Conservation (phyloP, 2,113 vertebrate species). For the Ranitomeya variabilis region DNA sequence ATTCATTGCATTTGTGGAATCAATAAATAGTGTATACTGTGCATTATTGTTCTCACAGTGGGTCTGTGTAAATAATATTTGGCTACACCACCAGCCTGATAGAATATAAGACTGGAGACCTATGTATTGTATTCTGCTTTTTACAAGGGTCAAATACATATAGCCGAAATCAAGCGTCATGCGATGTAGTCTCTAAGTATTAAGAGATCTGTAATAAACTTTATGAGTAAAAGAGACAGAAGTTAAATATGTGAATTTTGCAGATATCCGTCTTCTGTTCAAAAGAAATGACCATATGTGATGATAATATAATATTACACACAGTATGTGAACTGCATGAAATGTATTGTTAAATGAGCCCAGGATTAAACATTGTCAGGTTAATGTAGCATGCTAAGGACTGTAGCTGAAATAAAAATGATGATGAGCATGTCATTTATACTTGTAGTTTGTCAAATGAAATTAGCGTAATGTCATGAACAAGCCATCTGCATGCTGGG, state of each 20-base stretch:
- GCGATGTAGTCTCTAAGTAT: background rate
- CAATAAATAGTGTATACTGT: constrained; percentile 6
- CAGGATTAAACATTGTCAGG: constrained; percentile 77
- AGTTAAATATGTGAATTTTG: background rate
- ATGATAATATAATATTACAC: constrained; percentile 74
- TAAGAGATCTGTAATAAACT: background rate
- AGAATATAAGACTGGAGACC: background rate
- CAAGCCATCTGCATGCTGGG: constrained; percentile 21
- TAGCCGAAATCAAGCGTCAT: background rate
- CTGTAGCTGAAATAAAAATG: constrained; percentile 80
- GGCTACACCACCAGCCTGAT: background rate
- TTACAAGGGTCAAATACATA: background rate
- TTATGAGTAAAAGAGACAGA: background rate
- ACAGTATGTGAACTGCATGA: constrained; percentile 81
- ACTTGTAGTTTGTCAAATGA: constrained; percentile 59
- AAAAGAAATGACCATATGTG: constrained; percentile 69
- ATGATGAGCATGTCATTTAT: constrained; percentile 74
- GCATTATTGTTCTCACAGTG: background rate
- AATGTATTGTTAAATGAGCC: constrained; percentile 78
- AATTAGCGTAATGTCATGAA: constrained; percentile 27
- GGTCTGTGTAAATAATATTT: constrained; percentile 25
- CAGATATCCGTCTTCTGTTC: constrained; percentile 11
- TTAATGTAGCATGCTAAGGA: constrained; percentile 84
- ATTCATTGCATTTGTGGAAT: constrained; percentile 9
- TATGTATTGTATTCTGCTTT: background rate